Conservation (phyloP, 2,113 vertebrate species). For the Reinhardtius hippoglossoides region DNA sequence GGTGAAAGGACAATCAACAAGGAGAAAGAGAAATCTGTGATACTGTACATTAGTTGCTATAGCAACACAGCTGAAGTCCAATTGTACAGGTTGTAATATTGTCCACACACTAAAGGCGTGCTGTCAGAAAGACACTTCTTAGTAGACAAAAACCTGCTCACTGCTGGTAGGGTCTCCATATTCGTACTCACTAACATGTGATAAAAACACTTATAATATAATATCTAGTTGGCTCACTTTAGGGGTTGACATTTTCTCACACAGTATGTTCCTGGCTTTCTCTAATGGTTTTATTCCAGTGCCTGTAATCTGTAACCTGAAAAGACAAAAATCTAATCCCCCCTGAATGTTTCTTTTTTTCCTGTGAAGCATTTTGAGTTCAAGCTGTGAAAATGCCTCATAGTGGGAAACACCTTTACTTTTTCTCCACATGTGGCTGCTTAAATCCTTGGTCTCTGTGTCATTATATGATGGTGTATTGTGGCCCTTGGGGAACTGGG, state of each 20-base stretch:
- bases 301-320: neutral
- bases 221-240: neutral
- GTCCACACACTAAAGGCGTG: too few relatives aligned
- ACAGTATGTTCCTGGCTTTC: neutral
- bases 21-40: too few relatives aligned
- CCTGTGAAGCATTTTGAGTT: neutral
- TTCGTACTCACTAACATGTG: too few relatives aligned
- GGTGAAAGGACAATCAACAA: too few relatives aligned
- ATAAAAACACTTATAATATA: too few relatives aligned
- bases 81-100: too few relatives aligned
- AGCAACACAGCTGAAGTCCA: too few relatives aligned
- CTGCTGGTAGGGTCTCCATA: too few relatives aligned
- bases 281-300: neutral
- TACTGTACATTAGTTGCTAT: too few relatives aligned
- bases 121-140: too few relatives aligned
- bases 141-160: too few relatives aligned
- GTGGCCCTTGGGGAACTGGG: slow-evolving; percentile 2
- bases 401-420: neutral
- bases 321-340: neutral
- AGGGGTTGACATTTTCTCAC: slow-evolving; percentile 12
- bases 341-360: neutral
- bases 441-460: slow-evolving; percentile 1
- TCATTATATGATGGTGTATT: slow-evolving; percentile 22
- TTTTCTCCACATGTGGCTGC: slow-evolving; percentile 1
- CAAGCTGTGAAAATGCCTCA: neutral